Evolutionary conservation across 2,113 vertebrate species (phyloP), one percentile per base, ranked within the genome.

Genomic region (Eudorcas thomsonii): DNA sequence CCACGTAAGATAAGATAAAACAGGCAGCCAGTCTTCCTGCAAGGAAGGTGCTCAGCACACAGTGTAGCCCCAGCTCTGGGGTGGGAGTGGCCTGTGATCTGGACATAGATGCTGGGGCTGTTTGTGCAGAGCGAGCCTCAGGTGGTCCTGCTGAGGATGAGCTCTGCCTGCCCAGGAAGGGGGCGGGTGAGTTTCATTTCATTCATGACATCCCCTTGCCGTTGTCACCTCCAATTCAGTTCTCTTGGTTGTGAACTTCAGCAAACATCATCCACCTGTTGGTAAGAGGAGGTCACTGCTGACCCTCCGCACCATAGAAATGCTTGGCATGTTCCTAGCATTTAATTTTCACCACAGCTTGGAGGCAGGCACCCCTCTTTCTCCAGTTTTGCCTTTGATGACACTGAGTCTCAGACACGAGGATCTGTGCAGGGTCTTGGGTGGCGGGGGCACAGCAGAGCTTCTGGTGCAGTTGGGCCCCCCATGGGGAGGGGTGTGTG

Each of bases 301-400:
- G 4, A 39, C 7, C 23, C 9, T 13, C 5, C 2, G 43, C 9
- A 0, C 43, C 1, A 0, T 0, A 14, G 1, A 2, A 14, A 13
- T 2, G 19, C 10, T 21, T 25, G 77, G 13, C 15, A 1, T 2
- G 26, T 62, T 36, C 23, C 10, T 30, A 3, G 15, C 2, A 8
- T 9, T 4, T 36, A 5, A 10, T 13, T 14, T 15, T 81, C 30
- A 43, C n/a, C 17, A 10, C 16, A 21, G 2, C 19, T 25, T 5
- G 2, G 21, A 26, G 77, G 60, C 50, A 25, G 55, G 23, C 1
- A 0, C 21, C 23, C 0, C 0, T 7, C 26, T 71, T 33, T 48
- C n/a, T 39, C 17, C 43, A 30, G 2, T 8, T 19, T 52, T 12
- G 19, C 21, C 19, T 6, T 17, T 26, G 62, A 50, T 71, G 85